These are phyloP conservation scores for Taenioides sp. DNA, from an alignment of 2,797 vertebrate genomes.

Conservation along the genomic window DNA sequence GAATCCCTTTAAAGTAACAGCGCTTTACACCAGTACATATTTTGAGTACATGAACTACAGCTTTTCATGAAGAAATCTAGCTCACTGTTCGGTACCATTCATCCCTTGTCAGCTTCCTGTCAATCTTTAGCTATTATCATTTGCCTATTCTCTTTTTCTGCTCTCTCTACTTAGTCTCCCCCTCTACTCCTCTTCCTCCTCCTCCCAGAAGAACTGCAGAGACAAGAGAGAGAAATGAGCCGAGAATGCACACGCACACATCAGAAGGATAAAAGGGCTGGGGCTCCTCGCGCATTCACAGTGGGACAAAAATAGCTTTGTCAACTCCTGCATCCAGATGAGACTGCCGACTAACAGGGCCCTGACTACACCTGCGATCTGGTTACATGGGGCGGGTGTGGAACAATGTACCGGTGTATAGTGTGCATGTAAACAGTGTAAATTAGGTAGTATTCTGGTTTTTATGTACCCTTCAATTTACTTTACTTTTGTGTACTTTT, in stretches of 20 bases:
- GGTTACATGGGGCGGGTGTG: not conserved
- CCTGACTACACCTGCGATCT: not conserved
- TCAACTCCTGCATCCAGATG: conserved; percentile 23
- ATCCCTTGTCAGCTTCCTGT: conserved; percentile 33
- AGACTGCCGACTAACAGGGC: not conserved
- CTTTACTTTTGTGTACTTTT: no score
- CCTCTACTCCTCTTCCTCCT: conserved; percentile 21
- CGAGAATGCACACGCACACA: conserved; percentile 58
- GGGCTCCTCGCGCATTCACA: conserved; percentile 36
- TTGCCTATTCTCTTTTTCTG: conserved; percentile 14
- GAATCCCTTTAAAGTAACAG: no score
- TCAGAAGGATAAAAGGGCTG: conserved; percentile 52
- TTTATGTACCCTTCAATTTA: not conserved
- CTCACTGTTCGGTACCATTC: conserved; percentile 17
- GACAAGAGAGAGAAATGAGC: conserved; percentile 51
- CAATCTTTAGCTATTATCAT: conserved; percentile 34
- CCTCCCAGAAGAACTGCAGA: conserved; percentile 43
- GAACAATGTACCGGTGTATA: not conserved
- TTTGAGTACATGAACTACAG: no score
- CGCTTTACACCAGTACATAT: no score
- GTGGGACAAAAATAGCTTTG: conserved; percentile 41
- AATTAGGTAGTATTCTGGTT: not conserved
- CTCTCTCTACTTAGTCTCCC: conserved; percentile 4
- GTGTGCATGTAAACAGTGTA: not conserved
- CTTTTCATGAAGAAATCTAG: conserved; percentile 7